Evolutionary conservation across 1,140 invertebrate species (phyloP).

Genomic region (Berghia stephanieae): DNA sequence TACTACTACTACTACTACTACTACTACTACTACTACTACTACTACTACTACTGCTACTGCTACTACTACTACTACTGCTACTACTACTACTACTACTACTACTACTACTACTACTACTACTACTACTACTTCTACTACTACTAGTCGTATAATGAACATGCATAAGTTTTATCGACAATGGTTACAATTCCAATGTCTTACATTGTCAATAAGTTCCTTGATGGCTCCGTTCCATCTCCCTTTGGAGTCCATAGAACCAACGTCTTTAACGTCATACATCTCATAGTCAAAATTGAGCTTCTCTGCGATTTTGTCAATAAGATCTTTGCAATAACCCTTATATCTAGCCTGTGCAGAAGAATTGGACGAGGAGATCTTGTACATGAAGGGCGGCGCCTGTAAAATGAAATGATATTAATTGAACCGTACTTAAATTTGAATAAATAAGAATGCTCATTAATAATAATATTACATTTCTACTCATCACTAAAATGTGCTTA

Average conservation of each 20-base stretch:
- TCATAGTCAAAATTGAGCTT: slow-evolving; percentile 90
- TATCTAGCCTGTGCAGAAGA: slow-evolving; percentile 62
- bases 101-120: background rate
- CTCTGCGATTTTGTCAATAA: slow-evolving; percentile 84
- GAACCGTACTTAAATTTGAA: no score
- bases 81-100: slow-evolving; percentile 19
- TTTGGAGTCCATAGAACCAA: slow-evolving; percentile 83
- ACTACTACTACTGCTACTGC: slow-evolving; percentile 22
- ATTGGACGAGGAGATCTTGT: slow-evolving; percentile 45
- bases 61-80: slow-evolving; percentile 28
- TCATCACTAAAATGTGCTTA: no score
- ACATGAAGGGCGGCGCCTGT: slow-evolving; percentile 91
- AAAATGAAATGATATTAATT: no score
- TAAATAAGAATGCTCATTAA: no score
- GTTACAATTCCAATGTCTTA: slow-evolving; percentile 13
- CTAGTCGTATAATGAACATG: background rate
- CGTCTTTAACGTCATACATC: slow-evolving; percentile 80
- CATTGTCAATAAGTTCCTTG: slow-evolving; percentile 87
- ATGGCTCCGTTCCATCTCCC: slow-evolving; percentile 91
- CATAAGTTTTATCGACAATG: background rate
- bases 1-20: no score
- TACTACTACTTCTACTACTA: slow-evolving; percentile 12
- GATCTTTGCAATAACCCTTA: slow-evolving; percentile 94
- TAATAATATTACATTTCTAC: no score
- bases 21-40: slow-evolving; percentile 31